Evolutionary conservation across 2,113 vertebrate genomes (phyloP), one percentile per base, ranked within the genome.

Genomic region (Plectropomus leopardus): DNA sequence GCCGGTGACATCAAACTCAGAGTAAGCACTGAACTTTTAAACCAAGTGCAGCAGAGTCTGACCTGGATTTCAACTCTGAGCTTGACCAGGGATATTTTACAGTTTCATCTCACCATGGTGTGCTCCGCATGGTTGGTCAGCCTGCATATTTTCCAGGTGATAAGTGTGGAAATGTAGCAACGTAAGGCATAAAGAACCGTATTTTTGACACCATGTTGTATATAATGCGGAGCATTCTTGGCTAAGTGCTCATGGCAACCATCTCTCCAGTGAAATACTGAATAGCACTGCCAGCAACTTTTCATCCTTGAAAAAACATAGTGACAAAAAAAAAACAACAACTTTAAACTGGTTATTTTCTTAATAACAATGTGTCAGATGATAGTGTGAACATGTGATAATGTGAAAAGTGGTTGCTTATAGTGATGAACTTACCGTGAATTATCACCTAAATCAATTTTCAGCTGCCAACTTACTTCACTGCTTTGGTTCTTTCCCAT

Each of bases 41-140:
- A 89, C 36, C 23, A 36, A 84, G 71, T 28, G 60, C 17, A 59
- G 65, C 54, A 42, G 40, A 58, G 72, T 32, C 60, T 83, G 80
- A 87, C 71, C 77, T 36, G 72, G 47, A 74, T 84, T 83, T 89
- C 82, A 87, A 82, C 77, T 82, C 75, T 14, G 51, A 64, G 51
- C 72, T 70, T 83, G 76, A 78, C 81, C 83, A 48, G 34, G 32
- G 44, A 68, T 10, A 34, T 80, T 77, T 61, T 50, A 67, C 74
- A 48, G 44, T 75, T 70, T 86, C 28, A 57, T 53, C 34, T 54
- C 14, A 30, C 30, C 19, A 24, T 59, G 51, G 59, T 72, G 51
- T 50, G 72, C 63, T 72, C 77, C 11, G 30, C 64, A 65, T 6
- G 13, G 24, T 50, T 44, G 48, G 82, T 63, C 67, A 64, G 58